A percentile compares a stretch with the other conserved stretches of the same genome.
These are phyloP conservation scores for Drosophila diplacantha DNA, from an alignment of 2,888 invertebrate genomes.

Conservation along the genomic window DNA sequence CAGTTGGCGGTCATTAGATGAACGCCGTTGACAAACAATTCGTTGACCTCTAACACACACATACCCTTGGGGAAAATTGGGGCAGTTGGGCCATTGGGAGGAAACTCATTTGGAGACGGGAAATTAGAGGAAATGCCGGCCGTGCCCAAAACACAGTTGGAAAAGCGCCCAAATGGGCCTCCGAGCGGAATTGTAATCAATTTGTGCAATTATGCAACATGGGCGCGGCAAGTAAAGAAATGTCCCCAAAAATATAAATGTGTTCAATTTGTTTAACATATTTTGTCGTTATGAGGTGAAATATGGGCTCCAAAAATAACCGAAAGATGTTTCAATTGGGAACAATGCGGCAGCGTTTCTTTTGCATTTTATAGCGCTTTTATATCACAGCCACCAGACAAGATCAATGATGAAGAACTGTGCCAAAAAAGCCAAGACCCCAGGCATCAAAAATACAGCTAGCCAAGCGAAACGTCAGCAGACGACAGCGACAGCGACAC, in stretches of 20 bases:
- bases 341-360: conserved; percentile 29
- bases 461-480: conserved; percentile 53
- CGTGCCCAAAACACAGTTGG: conserved; percentile 20
- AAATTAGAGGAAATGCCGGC: conserved; percentile 57
- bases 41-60: conserved; percentile 58
- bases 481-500: conserved; percentile 41
- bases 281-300: conserved; percentile 18
- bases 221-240: conserved; percentile 15
- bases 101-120: conserved; percentile 52
- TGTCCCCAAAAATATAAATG: conserved; percentile 10
- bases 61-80: conserved; percentile 12
- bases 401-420: conserved; percentile 36
- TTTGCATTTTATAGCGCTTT: conserved; percentile 47
- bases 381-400: conserved; percentile 41
- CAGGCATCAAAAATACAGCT: conserved; percentile 20
- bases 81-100: conserved; percentile 40
- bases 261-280: conserved; percentile 34
- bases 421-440: conserved; percentile 41
- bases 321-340: conserved; percentile 38
- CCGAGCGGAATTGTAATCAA: conserved; percentile 56
- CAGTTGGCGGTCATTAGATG: conserved; percentile 68
- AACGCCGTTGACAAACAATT: conserved; percentile 46
- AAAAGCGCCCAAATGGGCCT: conserved; percentile 6
- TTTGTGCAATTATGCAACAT: conserved; percentile 67
- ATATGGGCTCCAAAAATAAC: conserved; percentile 42